phyloP scores from a whole-genome alignment of 2,113 vertebrate species.

The Rafetus swinhoei region DNA sequence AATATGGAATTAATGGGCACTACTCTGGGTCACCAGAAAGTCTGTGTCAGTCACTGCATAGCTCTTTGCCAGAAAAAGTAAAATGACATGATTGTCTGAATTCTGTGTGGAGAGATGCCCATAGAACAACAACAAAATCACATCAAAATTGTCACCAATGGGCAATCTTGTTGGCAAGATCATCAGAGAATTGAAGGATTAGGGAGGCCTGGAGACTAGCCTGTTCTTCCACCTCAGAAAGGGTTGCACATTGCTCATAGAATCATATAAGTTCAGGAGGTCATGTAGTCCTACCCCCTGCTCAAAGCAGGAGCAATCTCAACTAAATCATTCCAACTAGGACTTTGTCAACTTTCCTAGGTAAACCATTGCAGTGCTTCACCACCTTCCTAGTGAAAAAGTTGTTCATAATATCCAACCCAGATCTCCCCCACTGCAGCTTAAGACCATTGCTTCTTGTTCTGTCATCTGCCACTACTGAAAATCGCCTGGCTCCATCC shows the following conservation, averaged over 20 bases:
- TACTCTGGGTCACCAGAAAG: background rate
- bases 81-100: background rate
- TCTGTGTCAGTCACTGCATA: background rate
- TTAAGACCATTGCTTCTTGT: too few relatives aligned
- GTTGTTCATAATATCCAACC: too few relatives aligned
- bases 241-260: background rate
- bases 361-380: too few relatives aligned
- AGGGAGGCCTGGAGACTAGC: background rate
- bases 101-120: background rate
- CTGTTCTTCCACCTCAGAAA: fast-evolving
- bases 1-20: background rate
- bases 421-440: too few relatives aligned
- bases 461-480: too few relatives aligned
- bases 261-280: too few relatives aligned
- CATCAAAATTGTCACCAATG: background rate
- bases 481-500: too few relatives aligned
- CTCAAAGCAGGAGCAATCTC: too few relatives aligned
- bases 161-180: background rate
- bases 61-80: background rate
- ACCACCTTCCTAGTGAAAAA: too few relatives aligned
- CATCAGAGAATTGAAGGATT: background rate
- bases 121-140: background rate
- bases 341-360: too few relatives aligned
- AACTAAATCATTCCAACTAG: too few relatives aligned
- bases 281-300: too few relatives aligned